Percentiles rank a stretch among this genome's conserved stretches.
Evolutionary conservation across 1,140 invertebrate species (phyloP).

Genomic region (Nebria ingens): DNA sequence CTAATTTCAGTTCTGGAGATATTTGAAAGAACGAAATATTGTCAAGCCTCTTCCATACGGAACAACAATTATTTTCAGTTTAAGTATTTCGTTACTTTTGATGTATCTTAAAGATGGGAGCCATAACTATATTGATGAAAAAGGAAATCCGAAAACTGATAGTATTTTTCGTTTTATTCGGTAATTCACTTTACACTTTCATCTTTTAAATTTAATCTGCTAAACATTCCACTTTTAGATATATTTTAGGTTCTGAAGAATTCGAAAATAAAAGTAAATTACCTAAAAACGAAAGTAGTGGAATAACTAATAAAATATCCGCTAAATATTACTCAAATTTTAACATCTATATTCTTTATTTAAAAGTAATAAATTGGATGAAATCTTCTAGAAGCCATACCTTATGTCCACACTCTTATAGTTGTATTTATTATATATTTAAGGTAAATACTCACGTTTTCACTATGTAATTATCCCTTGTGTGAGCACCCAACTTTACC

Average conservation of each 20-base stretch:
- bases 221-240: not conserved
- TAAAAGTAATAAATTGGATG: no score
- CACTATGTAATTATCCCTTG: no score
- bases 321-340: no score
- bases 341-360: no score
- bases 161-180: not conserved
- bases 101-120: not conserved
- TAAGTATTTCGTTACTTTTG: not conserved
- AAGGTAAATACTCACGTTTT: no score
- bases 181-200: not conserved
- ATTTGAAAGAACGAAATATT: not conserved
- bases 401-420: not conserved
- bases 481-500: no score
- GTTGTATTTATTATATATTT: not conserved
- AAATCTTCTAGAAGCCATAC: not conserved
- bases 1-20: not conserved
- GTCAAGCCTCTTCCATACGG: not conserved
- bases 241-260: not conserved
- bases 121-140: not conserved
- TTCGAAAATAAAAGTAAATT: not conserved
- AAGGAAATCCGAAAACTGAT: not conserved
- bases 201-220: not conserved
- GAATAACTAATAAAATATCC: not conserved
- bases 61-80: not conserved
- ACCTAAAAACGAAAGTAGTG: not conserved